Base-by-base conservation (phyloP, 2,888 invertebrate genomes). In the Patella pellucida region DNA sequence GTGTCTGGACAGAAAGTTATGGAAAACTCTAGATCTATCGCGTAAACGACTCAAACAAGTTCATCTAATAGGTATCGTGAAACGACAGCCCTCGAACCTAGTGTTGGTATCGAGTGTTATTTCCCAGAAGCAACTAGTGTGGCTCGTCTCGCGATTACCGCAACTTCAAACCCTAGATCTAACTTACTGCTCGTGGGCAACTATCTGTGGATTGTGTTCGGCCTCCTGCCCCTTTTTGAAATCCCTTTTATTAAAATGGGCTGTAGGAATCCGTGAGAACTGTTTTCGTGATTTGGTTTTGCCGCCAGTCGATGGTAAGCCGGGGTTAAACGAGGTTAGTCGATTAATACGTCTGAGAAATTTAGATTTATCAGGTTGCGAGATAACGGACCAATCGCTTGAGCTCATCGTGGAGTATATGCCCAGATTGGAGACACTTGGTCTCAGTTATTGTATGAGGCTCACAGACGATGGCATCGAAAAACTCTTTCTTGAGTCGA, bases 391-490 rank as follows among this genome's bases (percentile, higher is more conserved):
- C 89, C 95, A 96, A n/a, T 94, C 96, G 0, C 92, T 96, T 91
- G 93, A 89, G 72, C 85, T 90, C 51, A 84, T 91, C 31, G 85
- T 88, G 14, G 85, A 88, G 69, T 86, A 91, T 79, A 77, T 91
- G 74, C 85, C 83, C 7, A 79, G 80, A 14, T 92, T 97, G 74
- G 93, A 93, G 76, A 94, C 94, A 82, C 91, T 97, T 83, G 96
- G 96, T 92, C 93, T 97, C 94, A 96, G 81, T 80, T 95, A 96
- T 75, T 97, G 97, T 91, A 95, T 95, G 76, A 93, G 96, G 41
- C 93, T 97, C 67, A 96, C 96, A 0, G 97, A 97, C 91, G 96
- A 96, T 15, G 97, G 97, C 70, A 95, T 97, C 71, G 96, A 83
- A 68, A 80, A 80, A 2, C 78, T 89, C 68, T 79, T 84, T 27